Evolutionary conservation across 2,888 invertebrate genomes (phyloP), one percentile per base, ranked within the genome.

Genomic region (Caprella mutica): DNA sequence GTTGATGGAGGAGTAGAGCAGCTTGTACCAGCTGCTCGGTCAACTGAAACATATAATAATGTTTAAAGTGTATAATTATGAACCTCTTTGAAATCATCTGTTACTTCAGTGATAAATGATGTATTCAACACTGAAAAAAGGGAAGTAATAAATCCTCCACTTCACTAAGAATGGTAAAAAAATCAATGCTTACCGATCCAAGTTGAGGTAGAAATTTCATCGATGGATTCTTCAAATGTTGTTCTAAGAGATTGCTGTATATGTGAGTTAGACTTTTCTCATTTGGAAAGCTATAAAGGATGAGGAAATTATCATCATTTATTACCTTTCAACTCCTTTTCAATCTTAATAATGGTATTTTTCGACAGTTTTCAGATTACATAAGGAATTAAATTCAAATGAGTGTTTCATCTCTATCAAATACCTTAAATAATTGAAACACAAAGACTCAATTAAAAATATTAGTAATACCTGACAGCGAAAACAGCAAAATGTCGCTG

Each of bases 401-500:
- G n/a, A n/a, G n/a, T n/a, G n/a, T n/a, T n/a, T n/a, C n/a, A n/a
- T n/a, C n/a, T n/a, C n/a, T n/a, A n/a, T n/a, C n/a, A n/a, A n/a
- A n/a, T n/a, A n/a, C n/a, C n/a, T n/a, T n/a, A n/a, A n/a, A n/a
- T n/a, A n/a, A n/a, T n/a, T n/a, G n/a, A n/a, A n/a, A n/a, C n/a
- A n/a, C n/a, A n/a, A n/a, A n/a, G n/a, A n/a, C n/a, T n/a, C n/a
- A n/a, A n/a, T n/a, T n/a, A n/a, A n/a, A n/a, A n/a, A n/a, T n/a
- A n/a, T n/a, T n/a, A n/a, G n/a, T n/a, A n/a, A 69, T 75, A 84
- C 72, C 84, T 85, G 35, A 90, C 83, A 2, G 89, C 88, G 71
- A 90, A 86, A 0, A 90, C 88, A 69, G 86, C 83, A 70, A 91
- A 91, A 71, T 91, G 90, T 52, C 90, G 77, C 71, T 94, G 93